Conservation (phyloP, 2,888 invertebrate genomes). For the Caenorhabditis macrosperma region DNA sequence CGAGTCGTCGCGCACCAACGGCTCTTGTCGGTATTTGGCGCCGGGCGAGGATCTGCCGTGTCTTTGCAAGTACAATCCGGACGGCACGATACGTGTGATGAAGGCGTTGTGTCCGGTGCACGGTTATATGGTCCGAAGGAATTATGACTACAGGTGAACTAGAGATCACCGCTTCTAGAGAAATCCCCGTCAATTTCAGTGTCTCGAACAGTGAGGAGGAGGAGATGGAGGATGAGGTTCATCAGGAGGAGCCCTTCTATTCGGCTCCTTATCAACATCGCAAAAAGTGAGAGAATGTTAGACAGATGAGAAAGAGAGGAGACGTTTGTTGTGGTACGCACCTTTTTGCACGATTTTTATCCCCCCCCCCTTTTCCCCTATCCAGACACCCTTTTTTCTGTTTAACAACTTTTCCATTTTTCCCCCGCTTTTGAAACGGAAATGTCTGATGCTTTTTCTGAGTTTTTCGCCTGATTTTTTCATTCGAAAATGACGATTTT, state of each 20-base stretch:
- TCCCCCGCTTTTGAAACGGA: too few relatives aligned
- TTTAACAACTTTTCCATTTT: too few relatives aligned
- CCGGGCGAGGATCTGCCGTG: slow-evolving; percentile 79
- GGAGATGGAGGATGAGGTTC: slow-evolving; percentile 66
- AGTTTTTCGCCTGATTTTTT: too few relatives aligned
- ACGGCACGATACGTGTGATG: slow-evolving; percentile 71
- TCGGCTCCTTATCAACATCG: slow-evolving; percentile 59
- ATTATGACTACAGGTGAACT: slow-evolving; percentile 72
- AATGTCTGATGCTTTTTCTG: too few relatives aligned
- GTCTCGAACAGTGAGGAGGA: slow-evolving; percentile 69
- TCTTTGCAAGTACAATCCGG: slow-evolving; percentile 75
- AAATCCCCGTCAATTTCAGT: slow-evolving; percentile 35
- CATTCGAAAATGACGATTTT: too few relatives aligned
- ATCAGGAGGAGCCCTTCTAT: slow-evolving; percentile 70
- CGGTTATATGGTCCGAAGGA: slow-evolving; percentile 75
- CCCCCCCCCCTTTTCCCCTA: too few relatives aligned
- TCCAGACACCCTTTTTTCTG: too few relatives aligned
- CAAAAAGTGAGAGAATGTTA: slow-evolving; percentile 47
- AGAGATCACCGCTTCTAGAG: background rate
- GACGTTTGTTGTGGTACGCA: slow-evolving; percentile 54
- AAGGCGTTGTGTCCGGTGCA: slow-evolving; percentile 79
- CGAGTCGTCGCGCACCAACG: slow-evolving; percentile 49
- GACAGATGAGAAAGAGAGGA: slow-evolving; percentile 24
- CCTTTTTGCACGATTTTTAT: too few relatives aligned
- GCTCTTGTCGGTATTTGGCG: slow-evolving; percentile 72